Base-by-base conservation (phyloP, 2,113 vertebrate species). In the Harpagus bidentatus region DNA sequence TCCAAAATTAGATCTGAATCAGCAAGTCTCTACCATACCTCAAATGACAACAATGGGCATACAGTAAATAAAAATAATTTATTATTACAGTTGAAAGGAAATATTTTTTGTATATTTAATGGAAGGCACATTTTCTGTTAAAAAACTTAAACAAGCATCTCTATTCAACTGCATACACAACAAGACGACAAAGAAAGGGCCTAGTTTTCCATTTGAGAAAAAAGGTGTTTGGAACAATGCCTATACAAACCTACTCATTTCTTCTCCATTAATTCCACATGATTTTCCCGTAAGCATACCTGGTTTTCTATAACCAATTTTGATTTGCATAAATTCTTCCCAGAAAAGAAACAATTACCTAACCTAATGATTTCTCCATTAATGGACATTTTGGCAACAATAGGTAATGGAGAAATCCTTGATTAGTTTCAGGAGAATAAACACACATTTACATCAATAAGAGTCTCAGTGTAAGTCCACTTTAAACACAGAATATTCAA, bases 311-410 rank as follows among this genome's bases (percentile, higher is more conserved):
- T 34, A 90, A 80, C 22, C 36, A 62, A 73, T 80, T 86, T 42
- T 65, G 36, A 90, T 90, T 77, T 92, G 74, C 74, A 90, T 80
- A 77, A 77, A 88, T 73, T 81, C 82, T 95, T 97, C 79, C 62
- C 85, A 96, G 85, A 96, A 94, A 93, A 74, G 21, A 63, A 94
- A 82, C 36, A n/a, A 90, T 86, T 92, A 88, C 47, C 45, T 78
- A 74, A 77, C 32, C 19, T 69, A 92, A 94, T 55, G 70, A 93
- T 71, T 91, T 89, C 50, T 78, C 76, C 91, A 77, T 88, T 92
- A 92, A 83, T 73, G 50, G 76, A 45, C 38, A 71, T 83, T 81
- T 82, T 88, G 86, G 88, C 94, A 91, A 84, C 45, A 73, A 74
- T 0, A 88, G 50, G 62, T 66, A 80, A 78, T 23, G 40, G 32